phyloP scores from a whole-genome alignment of 2,888 invertebrate genomes.

The Temnothorax unifasciatus region DNA sequence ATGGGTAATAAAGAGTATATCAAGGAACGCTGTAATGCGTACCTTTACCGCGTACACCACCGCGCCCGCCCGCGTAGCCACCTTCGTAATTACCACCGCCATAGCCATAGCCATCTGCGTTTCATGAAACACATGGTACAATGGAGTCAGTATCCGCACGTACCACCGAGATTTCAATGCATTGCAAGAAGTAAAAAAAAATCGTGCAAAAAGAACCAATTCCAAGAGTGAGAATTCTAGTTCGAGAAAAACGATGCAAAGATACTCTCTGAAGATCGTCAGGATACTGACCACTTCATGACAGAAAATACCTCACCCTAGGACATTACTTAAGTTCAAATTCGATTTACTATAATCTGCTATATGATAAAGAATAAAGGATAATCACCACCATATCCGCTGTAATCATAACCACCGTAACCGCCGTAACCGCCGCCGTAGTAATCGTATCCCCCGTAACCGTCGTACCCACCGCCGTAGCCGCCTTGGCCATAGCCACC shows the following conservation, averaged over 20 bases:
- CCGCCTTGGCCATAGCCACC: conserved; percentile 90
- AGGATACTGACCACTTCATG: conserved; percentile 28
- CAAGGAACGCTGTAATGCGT: conserved; percentile 87
- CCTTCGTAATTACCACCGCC: conserved; percentile 95
- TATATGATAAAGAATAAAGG: conserved; percentile 56
- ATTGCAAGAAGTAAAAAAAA: conserved; percentile 39
- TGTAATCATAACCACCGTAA: conserved; percentile 93
- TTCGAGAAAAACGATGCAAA: background rate
- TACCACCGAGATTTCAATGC: conserved; percentile 50
- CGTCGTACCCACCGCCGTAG: conserved; percentile 91
- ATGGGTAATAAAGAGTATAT: conserved; percentile 68
- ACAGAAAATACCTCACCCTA: conserved; percentile 26
- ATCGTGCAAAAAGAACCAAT: background rate
- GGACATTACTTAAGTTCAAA: conserved; percentile 3
- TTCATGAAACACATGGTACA: conserved; percentile 84
- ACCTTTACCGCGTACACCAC: conserved; percentile 95
- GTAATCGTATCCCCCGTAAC: conserved; percentile 91
- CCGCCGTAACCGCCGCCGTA: conserved; percentile 91
- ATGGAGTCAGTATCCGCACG: conserved; percentile 76
- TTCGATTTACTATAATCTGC: conserved; percentile 32
- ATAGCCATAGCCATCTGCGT: conserved; percentile 91
- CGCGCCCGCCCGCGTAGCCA: conserved; percentile 94
- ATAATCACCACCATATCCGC: conserved; percentile 91
- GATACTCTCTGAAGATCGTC: conserved; percentile 24
- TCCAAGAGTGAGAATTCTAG: background rate